Percentiles rank a stretch among this genome's conserved stretches.
These are phyloP conservation scores for Cantharis lateralis DNA, from an alignment of 2,888 invertebrate species.

Conservation along the genomic window DNA sequence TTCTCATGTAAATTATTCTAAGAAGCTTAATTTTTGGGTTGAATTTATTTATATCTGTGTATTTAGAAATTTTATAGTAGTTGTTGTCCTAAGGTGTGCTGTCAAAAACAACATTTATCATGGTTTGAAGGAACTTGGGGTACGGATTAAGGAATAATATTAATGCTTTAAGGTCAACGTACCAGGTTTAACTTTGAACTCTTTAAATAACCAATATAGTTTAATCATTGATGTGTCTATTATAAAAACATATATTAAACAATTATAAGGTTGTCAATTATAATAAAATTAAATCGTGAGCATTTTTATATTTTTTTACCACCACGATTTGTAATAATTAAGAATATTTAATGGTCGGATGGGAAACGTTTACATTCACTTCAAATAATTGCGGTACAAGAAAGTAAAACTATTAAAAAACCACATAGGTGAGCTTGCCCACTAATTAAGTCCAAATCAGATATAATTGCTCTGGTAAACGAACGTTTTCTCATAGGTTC, in stretches of 20 bases:
- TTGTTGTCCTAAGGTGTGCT: not conserved
- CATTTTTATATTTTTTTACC: not conserved
- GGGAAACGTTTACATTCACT: constrained; percentile 4
- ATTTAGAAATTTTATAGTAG: not conserved
- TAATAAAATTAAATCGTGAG: not conserved
- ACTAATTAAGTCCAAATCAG: constrained; percentile 7
- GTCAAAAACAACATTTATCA: not conserved
- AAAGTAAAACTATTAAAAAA: constrained; percentile 11
- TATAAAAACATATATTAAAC: not conserved
- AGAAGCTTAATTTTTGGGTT: not conserved
- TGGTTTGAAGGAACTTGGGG: not conserved
- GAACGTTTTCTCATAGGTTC: constrained; percentile 6
- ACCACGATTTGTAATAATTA: not conserved
- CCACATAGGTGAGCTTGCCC: not conserved
- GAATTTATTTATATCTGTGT: not conserved
- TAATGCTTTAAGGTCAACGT: constrained; percentile 11
- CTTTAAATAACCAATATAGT: not conserved
- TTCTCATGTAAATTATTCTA: not conserved
- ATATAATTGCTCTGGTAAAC: constrained; percentile 6
- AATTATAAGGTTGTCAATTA: not conserved
- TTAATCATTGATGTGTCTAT: not conserved
- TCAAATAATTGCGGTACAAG: constrained; percentile 1
- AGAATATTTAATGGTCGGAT: not conserved
- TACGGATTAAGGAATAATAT: not conserved
- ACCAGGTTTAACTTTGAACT: constrained; percentile 22